Evolutionary conservation across 2,888 invertebrate genomes (phyloP).

Genomic region (Autographa pulchrina): DNA sequence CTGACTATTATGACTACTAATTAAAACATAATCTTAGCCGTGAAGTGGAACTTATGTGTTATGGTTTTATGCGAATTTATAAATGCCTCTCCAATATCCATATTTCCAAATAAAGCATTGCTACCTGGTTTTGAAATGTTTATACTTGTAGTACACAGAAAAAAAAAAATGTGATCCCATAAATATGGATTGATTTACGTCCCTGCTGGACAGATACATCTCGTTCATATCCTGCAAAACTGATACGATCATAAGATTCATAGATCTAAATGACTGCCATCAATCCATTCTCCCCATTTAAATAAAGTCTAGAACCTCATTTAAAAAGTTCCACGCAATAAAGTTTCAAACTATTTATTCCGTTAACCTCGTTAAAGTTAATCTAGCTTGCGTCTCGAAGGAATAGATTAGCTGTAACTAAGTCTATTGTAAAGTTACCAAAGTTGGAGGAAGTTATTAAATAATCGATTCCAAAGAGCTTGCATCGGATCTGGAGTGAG

Average conservation of each 20-base stretch:
- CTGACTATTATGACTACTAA: no score
- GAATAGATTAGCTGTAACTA: constrained; percentile 17
- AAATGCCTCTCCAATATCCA: no score
- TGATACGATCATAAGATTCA: neutral
- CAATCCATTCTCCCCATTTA: neutral
- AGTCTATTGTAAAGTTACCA: constrained; percentile 14
- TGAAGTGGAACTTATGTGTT: neutral
- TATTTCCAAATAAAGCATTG: no score
- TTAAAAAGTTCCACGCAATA: neutral
- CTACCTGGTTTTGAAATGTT: no score
- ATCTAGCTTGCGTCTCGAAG: neutral
- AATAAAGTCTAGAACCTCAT: neutral
- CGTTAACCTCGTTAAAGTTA: constrained; percentile 17
- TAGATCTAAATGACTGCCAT: neutral
- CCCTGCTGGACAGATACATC: neutral
- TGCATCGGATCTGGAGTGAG: constrained; percentile 7
- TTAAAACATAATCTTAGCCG: neutral
- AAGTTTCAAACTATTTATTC: constrained; percentile 12
- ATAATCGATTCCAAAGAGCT: constrained; percentile 33
- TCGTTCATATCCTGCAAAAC: neutral
- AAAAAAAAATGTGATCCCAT: neutral
- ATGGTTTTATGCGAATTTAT: no score
- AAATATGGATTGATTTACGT: neutral
- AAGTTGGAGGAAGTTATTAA: constrained; percentile 33
- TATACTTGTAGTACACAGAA: no score